Conservation (phyloP, 2,888 invertebrate genomes). For the Podotricha telesiphe region DNA sequence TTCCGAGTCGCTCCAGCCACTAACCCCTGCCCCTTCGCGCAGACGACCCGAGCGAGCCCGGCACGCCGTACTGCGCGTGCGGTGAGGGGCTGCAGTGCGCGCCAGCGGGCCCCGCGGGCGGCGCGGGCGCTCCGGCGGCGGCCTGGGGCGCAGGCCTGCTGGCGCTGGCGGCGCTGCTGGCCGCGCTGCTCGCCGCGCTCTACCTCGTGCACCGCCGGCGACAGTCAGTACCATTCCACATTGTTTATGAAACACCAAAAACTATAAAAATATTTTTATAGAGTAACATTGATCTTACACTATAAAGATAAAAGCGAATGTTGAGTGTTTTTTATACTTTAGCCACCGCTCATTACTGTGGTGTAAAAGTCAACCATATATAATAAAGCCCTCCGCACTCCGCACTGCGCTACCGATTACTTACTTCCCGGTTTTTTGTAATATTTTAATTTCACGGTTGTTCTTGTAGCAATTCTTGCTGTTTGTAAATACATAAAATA, state of each 20-base stretch:
- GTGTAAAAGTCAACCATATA: too few relatives aligned
- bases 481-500: neutral
- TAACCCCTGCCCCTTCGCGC: constrained; percentile 26
- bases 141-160: constrained; percentile 59
- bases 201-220: constrained; percentile 60
- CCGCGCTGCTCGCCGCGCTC: constrained; percentile 57
- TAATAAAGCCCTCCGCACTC: too few relatives aligned
- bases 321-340: too few relatives aligned
- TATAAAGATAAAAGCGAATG: too few relatives aligned
- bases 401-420: neutral
- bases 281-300: too few relatives aligned
- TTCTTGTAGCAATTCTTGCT: neutral
- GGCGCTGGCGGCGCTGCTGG: constrained; percentile 57
- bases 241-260: neutral
- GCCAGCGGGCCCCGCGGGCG: constrained; percentile 34
- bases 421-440: constrained; percentile 1
- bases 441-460: neutral
- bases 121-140: constrained; percentile 44
- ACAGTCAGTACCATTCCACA: constrained; percentile 63
- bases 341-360: too few relatives aligned
- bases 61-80: constrained; percentile 64
- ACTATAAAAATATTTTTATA: too few relatives aligned
- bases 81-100: constrained; percentile 63
- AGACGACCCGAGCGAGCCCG: constrained; percentile 65
- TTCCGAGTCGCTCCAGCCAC: too few relatives aligned